Conservation (phyloP, 2,888 invertebrate genomes). For the Nipponacmea schrenckii region DNA sequence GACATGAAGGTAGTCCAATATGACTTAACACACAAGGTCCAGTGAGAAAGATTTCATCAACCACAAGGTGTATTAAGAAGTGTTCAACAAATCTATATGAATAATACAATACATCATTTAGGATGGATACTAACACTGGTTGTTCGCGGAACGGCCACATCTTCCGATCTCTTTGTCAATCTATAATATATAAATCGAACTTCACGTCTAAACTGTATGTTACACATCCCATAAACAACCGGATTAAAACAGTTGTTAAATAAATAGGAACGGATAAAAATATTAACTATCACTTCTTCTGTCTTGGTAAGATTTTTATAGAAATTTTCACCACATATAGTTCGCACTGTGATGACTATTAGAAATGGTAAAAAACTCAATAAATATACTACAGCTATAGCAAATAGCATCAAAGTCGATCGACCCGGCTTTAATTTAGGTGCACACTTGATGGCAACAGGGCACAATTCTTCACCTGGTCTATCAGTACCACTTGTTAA, state of each 20-base stretch:
- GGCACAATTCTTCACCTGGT: not conserved
- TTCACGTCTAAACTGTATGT: slow-evolving; percentile 35
- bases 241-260: slow-evolving; percentile 44
- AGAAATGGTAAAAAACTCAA: slow-evolving; percentile 38
- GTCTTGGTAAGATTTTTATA: slow-evolving; percentile 25
- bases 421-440: slow-evolving; percentile 17
- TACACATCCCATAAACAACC: slow-evolving; percentile 38
- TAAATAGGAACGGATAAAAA: slow-evolving; percentile 38
- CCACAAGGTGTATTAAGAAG: too few relatives aligned
- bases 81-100: too few relatives aligned
- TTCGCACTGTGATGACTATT: slow-evolving; percentile 36
- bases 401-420: slow-evolving; percentile 37
- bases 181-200: slow-evolving; percentile 19
- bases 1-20: too few relatives aligned
- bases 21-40: too few relatives aligned
- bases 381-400: slow-evolving; percentile 39
- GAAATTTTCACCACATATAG: slow-evolving; percentile 24
- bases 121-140: not conserved
- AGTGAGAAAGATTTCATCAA: too few relatives aligned
- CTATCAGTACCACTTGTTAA: not conserved
- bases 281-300: slow-evolving; percentile 31
- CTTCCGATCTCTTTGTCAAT: not conserved
- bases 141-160: not conserved
- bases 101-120: too few relatives aligned
- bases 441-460: not conserved